Evolutionary conservation across 2,797 vertebrate genomes (phyloP).

Genomic region (Aphelocoma californica): DNA sequence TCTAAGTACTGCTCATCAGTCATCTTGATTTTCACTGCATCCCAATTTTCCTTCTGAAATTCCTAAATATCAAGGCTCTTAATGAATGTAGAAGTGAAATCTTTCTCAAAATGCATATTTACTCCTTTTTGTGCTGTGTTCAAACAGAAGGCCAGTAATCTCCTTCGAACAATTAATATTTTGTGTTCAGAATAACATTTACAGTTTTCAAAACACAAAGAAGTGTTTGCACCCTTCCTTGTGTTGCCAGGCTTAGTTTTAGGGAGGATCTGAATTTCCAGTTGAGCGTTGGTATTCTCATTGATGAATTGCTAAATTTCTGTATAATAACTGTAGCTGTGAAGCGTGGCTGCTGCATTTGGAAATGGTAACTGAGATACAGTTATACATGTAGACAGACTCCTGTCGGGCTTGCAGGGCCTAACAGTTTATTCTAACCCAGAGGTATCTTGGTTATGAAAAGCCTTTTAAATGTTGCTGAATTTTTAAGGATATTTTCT

Average conservation of each 20-base stretch:
- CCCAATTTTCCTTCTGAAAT: neutral
- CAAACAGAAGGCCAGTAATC: neutral
- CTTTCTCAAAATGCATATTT: neutral
- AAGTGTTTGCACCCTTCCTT: neutral
- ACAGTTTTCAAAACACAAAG: neutral
- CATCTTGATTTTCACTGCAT: neutral
- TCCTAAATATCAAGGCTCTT: neutral
- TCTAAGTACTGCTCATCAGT: neutral
- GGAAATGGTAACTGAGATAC: neutral
- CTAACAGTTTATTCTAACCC: neutral
- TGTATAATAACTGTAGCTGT: neutral
- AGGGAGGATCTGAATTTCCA: neutral
- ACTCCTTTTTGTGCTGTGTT: neutral
- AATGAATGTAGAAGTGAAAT: neutral
- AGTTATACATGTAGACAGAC: neutral
- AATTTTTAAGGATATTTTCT: neutral
- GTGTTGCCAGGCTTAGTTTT: neutral
- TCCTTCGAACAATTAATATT: neutral
- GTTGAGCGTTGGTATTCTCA: neutral
- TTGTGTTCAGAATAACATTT: neutral
- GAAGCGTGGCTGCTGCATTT: neutral
- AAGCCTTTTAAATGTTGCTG: neutral
- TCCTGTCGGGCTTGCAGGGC: neutral
- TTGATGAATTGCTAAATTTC: neutral
- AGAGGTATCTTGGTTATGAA: neutral